Base-by-base conservation (phyloP, 2,888 invertebrate species). In the Hyposoter didymator region DNA sequence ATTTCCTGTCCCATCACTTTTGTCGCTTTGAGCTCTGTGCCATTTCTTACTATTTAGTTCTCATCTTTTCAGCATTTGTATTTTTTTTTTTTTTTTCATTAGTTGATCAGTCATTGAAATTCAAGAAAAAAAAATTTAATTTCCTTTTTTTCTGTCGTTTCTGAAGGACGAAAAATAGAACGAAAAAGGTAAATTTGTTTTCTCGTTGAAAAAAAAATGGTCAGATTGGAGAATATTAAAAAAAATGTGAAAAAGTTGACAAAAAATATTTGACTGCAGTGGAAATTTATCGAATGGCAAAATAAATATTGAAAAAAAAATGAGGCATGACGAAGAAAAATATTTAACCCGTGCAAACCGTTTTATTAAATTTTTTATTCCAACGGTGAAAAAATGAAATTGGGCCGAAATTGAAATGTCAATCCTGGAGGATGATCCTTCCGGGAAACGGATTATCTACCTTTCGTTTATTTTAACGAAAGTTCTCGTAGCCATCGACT, bases 391-490 rank as follows among this genome's bases (percentile, higher is more conserved):
- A 74, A 78, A 74, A 69, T 64, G 45, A 82, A 75, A 74, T 76
- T 47, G 66, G 62, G 55, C 73, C 62, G 79, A 74, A 85, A 85
- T 85, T 83, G 85, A 85, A 80, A 83, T 83, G 85, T 83, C 85
- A 85, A 76, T 83, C 85, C 59, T 73, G 67, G 2, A 76, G 43
- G 76, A 78, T 45, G 49, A 82, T 82, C 73, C 28, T 59, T 49
- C 19, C 32, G 74, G 22, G 19, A 73, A 35, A 64, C 19, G 28
- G 28, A 62, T 45, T 39, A 66, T 39, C 39, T 10, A 7, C 55
- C 17, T 66, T 55, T 76, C 69, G 55, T 70, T 64, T 78, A 62
- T 78, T 69, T 67, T 45, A 49, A 17, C 22, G 52, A 45, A 28
- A 28, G 55, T 69, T 66, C 43, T 4, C 19, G 28, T 19, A 52